These are phyloP conservation scores for Callyntrura guangdongensis DNA, from an alignment of 2,888 invertebrate species.

Conservation along the genomic window DNA sequence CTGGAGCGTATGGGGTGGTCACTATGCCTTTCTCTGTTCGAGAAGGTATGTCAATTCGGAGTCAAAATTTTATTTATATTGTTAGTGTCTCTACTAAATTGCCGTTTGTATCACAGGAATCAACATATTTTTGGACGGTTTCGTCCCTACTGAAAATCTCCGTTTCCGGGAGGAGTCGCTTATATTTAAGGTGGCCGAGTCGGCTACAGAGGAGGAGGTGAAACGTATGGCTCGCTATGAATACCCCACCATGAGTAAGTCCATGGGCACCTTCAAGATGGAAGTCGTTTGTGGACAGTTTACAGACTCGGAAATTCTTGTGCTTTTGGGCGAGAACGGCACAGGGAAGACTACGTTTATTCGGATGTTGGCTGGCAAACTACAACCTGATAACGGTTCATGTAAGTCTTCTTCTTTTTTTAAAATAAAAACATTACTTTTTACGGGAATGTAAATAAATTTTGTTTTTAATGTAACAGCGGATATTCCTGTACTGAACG, in stretches of 20 bases:
- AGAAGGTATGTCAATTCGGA: conserved; percentile 96
- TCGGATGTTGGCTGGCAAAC: conserved; percentile 98
- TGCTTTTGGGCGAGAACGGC: conserved; percentile 98
- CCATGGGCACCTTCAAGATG: conserved; percentile 92
- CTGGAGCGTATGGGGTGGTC: conserved; percentile 99
- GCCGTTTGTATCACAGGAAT: conserved; percentile 88
- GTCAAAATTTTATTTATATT: too few species aligned
- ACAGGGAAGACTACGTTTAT: conserved; percentile 99
- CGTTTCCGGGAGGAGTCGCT: conserved; percentile 98
- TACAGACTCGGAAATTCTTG: conserved; percentile 99
- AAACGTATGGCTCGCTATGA: conserved; percentile 98
- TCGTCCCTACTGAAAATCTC: conserved; percentile 99
- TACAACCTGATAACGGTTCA: conserved; percentile 94
- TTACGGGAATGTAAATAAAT: too few species aligned
- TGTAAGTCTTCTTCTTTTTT: conserved; percentile 87
- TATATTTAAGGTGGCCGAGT: conserved; percentile 99
- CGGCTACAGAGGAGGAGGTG: conserved; percentile 98
- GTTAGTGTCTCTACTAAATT: not conserved
- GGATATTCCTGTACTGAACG: conserved; percentile 95
- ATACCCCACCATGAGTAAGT: conserved; percentile 96
- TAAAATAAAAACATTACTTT: too few species aligned
- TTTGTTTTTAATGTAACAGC: conserved; percentile 86
- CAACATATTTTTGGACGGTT: conserved; percentile 99
- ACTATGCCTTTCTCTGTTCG: conserved; percentile 99
- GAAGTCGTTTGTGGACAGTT: conserved; percentile 96